Evolutionary conservation across 2,888 invertebrate species (phyloP).

Genomic region (Melanostoma scalare): DNA sequence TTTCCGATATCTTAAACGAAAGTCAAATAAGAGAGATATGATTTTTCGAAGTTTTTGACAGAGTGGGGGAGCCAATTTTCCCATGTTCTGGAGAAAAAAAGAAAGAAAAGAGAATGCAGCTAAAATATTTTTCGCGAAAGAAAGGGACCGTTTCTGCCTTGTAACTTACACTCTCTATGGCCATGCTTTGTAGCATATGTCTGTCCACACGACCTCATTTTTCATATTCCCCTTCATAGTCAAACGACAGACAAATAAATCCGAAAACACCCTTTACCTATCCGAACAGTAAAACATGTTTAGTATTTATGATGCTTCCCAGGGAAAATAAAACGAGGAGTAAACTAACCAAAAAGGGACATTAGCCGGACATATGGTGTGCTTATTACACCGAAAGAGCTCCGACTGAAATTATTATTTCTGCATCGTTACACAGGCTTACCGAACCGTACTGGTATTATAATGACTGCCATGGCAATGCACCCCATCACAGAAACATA

Average conservation of each 20-base stretch:
- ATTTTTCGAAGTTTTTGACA: no score
- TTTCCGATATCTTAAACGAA: no score
- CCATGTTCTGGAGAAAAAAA: no score
- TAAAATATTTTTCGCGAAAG: no score
- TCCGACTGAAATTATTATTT: conserved; percentile 61
- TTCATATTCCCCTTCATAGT: no score
- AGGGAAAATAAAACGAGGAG: conserved; percentile 28
- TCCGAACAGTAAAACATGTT: neutral
- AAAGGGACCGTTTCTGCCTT: no score
- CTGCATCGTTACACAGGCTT: conserved; percentile 68
- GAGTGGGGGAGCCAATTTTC: no score
- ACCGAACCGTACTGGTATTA: conserved; percentile 33
- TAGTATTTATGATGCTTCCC: conserved; percentile 12
- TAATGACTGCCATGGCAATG: neutral
- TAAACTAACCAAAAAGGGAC: conserved; percentile 56
- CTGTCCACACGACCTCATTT: no score
- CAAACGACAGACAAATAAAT: neutral
- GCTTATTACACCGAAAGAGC: conserved; percentile 62
- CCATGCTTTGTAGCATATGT: no score
- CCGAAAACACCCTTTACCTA: neutral
- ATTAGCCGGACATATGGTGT: conserved; percentile 71
- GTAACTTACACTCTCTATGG: no score
- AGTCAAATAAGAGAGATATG: no score
- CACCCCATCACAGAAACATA: conserved; percentile 23
- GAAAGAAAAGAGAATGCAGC: no score